Evolutionary conservation across 2,113 vertebrate species (phyloP).

Genomic region (Cervus canadensis): DNA sequence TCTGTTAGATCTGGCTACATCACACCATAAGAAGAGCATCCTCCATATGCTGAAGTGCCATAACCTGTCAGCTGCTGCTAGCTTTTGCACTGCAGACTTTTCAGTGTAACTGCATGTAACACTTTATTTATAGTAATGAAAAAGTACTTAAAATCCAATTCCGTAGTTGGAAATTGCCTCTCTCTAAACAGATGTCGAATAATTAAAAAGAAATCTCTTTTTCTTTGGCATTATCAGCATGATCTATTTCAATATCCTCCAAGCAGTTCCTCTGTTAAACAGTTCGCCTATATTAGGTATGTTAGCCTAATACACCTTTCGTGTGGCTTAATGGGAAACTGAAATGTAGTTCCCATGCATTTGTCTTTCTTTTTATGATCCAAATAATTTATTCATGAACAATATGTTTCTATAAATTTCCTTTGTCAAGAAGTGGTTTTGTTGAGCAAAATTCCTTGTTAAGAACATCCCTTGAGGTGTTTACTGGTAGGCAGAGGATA

Average conservation of each 20-base stretch:
- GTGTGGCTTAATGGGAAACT: not conserved
- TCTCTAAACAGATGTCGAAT: conserved; percentile 58
- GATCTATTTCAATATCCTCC: not conserved
- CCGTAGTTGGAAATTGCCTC: conserved; percentile 36
- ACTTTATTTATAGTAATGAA: conserved; percentile 64
- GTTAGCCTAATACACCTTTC: not conserved
- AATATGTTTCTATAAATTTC: conserved; percentile 8
- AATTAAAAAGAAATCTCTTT: conserved; percentile 44
- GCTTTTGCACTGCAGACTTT: conserved; percentile 23
- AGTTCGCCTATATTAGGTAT: not conserved
- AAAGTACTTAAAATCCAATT: conserved; percentile 61
- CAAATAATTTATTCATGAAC: not conserved
- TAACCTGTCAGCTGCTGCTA: conserved; percentile 20
- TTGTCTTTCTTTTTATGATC: not conserved
- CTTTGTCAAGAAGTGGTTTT: not conserved
- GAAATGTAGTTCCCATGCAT: not conserved
- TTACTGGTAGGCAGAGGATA: not conserved
- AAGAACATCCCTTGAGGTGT: not conserved
- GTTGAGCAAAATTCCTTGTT: not conserved
- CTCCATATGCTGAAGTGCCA: not conserved
- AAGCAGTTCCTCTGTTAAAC: not conserved
- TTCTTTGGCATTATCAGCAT: not conserved
- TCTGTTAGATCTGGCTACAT: not conserved
- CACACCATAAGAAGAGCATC: not conserved
- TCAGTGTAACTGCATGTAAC: conserved; percentile 43